These are phyloP conservation scores for Sialia sialis DNA, from an alignment of 2,113 vertebrate genomes.

Conservation along the genomic window DNA sequence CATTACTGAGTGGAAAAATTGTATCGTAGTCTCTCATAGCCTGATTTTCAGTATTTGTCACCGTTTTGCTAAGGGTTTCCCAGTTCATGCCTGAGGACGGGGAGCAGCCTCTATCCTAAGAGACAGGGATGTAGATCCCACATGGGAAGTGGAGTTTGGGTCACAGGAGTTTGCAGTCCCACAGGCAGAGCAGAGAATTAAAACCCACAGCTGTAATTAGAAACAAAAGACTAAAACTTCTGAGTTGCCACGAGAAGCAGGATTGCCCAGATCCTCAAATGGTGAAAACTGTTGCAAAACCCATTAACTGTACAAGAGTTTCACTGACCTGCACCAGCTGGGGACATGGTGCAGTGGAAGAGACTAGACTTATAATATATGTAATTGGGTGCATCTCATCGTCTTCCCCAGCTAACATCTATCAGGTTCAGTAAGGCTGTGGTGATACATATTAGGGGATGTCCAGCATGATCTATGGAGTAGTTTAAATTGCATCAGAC, in stretches of 20 bases:
- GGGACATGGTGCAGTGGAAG: background rate
- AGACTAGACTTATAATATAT: background rate
- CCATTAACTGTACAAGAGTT: background rate
- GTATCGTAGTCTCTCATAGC: background rate
- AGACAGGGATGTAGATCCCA: background rate
- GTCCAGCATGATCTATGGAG: slow-evolving; percentile 41
- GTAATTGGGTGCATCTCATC: background rate
- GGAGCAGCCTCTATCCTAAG: background rate
- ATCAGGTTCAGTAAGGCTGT: background rate
- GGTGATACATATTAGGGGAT: background rate
- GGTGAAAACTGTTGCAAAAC: background rate
- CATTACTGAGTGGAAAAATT: background rate
- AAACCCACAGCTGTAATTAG: background rate
- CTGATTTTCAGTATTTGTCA: background rate
- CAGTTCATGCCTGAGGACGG: background rate
- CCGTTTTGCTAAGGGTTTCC: background rate
- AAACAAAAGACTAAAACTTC: background rate
- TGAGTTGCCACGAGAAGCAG: background rate
- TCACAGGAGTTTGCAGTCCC: background rate
- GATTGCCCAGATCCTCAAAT: background rate
- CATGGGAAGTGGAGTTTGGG: background rate
- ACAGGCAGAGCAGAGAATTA: background rate
- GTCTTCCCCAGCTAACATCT: background rate
- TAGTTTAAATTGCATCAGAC: slow-evolving; percentile 44
- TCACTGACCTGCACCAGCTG: background rate